Conservation (phyloP, 2,797 vertebrate genomes). For the Florisuga fusca region DNA sequence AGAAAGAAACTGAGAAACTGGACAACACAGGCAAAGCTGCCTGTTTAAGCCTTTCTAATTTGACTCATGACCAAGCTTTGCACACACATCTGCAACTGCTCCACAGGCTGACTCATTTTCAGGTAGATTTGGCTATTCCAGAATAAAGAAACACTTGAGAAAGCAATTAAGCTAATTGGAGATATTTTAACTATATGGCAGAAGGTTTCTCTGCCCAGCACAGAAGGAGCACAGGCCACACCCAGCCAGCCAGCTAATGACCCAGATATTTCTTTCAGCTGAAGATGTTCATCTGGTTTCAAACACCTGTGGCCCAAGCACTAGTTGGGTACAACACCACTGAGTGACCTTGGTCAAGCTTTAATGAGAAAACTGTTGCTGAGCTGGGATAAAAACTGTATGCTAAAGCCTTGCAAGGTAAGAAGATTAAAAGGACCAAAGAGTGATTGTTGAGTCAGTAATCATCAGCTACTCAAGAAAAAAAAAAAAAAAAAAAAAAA, state of each 20-base stretch:
- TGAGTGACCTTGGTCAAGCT: not conserved
- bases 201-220: not conserved
- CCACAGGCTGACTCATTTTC: not conserved
- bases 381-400: fast-evolving
- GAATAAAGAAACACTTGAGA: not conserved
- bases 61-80: not conserved
- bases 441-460: not conserved
- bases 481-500: not conserved
- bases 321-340: not conserved
- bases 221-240: not conserved
- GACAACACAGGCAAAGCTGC: not conserved
- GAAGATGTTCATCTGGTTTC: not conserved
- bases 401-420: not conserved
- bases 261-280: not conserved
- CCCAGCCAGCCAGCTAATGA: not conserved
- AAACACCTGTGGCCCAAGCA: not conserved
- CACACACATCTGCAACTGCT: not conserved
- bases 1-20: not conserved
- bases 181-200: not conserved
- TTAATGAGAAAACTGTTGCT: not conserved
- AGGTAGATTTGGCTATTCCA: not conserved
- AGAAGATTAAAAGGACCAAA: not conserved
- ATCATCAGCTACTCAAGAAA: not conserved
- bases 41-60: not conserved
- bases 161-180: not conserved